phyloP scores from a whole-genome alignment of 2,888 invertebrate genomes.

The Platycheirus rosarum region DNA sequence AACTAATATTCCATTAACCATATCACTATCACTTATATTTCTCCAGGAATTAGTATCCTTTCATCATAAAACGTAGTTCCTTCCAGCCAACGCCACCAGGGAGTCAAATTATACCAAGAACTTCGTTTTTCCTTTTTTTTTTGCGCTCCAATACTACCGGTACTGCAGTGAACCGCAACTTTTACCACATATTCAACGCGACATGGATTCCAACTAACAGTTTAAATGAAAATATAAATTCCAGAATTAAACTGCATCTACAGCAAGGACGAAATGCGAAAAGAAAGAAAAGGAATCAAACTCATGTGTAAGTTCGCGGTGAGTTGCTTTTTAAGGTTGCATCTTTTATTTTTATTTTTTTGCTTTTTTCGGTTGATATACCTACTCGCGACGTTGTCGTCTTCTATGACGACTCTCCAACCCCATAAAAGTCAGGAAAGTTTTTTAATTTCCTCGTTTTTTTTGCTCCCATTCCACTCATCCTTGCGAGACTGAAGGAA shows the following conservation, averaged over 20 bases:
- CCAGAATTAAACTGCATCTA: constrained; percentile 69
- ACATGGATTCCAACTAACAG: constrained; percentile 68
- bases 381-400: constrained; percentile 18
- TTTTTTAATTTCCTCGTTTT: constrained; percentile 72
- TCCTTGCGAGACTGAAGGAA: constrained; percentile 55
- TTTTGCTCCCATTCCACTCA: constrained; percentile 32
- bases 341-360: constrained; percentile 31
- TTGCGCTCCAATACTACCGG: not conserved
- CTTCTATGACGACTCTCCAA: constrained; percentile 42
- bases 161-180: constrained; percentile 57
- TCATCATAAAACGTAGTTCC: constrained; percentile 25
- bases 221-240: constrained; percentile 73
- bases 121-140: constrained; percentile 40
- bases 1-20: constrained; percentile 54
- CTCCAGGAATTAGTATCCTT: constrained; percentile 55
- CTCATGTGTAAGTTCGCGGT: not conserved
- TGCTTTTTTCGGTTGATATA: constrained; percentile 25
- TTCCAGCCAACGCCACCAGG: constrained; percentile 43
- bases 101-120: constrained; percentile 47
- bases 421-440: constrained; percentile 71
- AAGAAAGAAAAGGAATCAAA: constrained; percentile 7
- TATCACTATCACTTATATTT: constrained; percentile 54
- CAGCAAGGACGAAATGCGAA: constrained; percentile 3
- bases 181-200: constrained; percentile 68
- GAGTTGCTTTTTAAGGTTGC: constrained; percentile 50